Base-by-base conservation (phyloP, 1,140 invertebrate species). In the Oncopodura yosiiana region DNA sequence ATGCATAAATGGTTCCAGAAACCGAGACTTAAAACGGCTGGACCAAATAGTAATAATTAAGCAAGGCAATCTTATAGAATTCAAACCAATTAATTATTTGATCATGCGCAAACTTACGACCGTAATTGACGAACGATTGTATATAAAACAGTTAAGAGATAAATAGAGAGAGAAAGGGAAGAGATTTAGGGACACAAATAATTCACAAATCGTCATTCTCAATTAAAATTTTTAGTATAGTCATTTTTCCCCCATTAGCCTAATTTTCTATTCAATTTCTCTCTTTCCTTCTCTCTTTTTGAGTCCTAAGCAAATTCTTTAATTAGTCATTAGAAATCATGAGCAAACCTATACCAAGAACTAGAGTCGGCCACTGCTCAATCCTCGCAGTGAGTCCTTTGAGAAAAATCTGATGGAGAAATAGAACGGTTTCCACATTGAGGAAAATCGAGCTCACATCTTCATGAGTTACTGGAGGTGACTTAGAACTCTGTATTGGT, bases 401-500 rank as follows among this genome's bases (percentile, higher is more conserved):
- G 59, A 93, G 76, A 70, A 94, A 94, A 58, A 94, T 94, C 71
- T 94, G 62, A 74, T 95, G 90, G 1, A 94, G 77, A 71, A 95
- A 95, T 60, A 95, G 74, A 39, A 95, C 81, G 0, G 90, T 94
- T 72, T 95, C 91, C 66, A 86, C 87, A 72, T 95, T 95, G 27
- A 95, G 74, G 73, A 94, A 95, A 63, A 94, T 94, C 29, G 89
- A 94, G 71, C 91, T 94, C 46, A 94, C 87, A 66, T 95, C 91
- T 69, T 94, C 91, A 68, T 95, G 91, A 2, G 83, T 83, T 67
- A 90, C 91, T 0, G 89, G 88, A 4, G 91, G 90, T 69, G 88
- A 91, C 70, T 93, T 93, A 2, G 87, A 90, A 65, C 86, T 88
- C 19, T 41, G 18, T 8, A 41, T 41, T 41, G 14, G 18, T 23